Conservation (phyloP, 2,113 vertebrate genomes). For the Neomonachus schauinslandi region DNA sequence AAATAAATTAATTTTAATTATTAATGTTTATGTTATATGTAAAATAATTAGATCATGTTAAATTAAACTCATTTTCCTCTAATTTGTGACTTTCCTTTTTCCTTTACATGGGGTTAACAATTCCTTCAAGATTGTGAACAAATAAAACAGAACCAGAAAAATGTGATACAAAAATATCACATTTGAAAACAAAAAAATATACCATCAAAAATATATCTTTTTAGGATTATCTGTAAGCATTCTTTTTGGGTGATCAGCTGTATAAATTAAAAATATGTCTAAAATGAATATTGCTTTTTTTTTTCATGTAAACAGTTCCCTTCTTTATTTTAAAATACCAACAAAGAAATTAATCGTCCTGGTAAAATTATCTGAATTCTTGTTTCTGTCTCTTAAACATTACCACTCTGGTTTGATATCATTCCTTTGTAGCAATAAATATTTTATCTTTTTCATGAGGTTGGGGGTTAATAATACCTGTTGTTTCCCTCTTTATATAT, state of each 20-base stretch:
- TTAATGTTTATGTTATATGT: neutral
- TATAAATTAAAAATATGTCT: slow-evolving; percentile 32
- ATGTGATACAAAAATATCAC: neutral
- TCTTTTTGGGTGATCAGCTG: neutral
- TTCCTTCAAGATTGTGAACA: neutral
- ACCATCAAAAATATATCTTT: neutral
- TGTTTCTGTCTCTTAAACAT: neutral
- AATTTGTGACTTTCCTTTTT: neutral
- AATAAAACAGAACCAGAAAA: slow-evolving; percentile 26
- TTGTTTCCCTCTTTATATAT: neutral
- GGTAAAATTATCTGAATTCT: neutral
- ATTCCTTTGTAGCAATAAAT: slow-evolving; percentile 17
- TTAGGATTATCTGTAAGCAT: neutral
- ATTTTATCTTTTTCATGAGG: neutral
- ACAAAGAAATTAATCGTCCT: neutral
- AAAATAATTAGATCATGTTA: slow-evolving; percentile 19
- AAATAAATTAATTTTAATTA: neutral
- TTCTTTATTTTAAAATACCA: neutral
- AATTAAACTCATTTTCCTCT: neutral
- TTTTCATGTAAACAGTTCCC: neutral
- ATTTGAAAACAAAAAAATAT: neutral
- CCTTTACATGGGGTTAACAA: neutral
- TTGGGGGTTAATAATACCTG: neutral
- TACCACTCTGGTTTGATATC: neutral
- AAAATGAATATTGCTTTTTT: slow-evolving; percentile 43